Evolutionary conservation across 2,113 vertebrate species (phyloP), one percentile per base, ranked within the genome.

Genomic region (Onychostoma macrolepis): DNA sequence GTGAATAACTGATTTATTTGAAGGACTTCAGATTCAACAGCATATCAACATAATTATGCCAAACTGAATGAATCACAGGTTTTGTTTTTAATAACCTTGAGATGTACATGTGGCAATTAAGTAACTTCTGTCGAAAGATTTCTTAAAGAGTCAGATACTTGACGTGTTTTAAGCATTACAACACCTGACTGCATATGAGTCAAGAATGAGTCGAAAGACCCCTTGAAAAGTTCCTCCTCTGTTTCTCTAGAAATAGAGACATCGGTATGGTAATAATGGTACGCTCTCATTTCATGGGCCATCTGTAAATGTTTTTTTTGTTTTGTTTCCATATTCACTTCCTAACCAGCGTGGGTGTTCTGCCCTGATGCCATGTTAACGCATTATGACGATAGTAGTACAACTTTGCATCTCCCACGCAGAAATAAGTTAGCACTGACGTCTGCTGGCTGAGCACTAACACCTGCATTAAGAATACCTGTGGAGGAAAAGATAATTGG

Each of bases 381-480:
- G 21, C 6, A 67, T 77, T 67, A 65, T 86, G 75, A 69, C 50
- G 56, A 80, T 58, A 85, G 65, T 71, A 58, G 50, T 75, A 71
- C 65, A 80, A 75, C 67, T 86, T 86, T 83, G 77, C 45, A 7
- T 45, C 85, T 80, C 36, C 30, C 89, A 89, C 86, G 84, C 82
- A 9, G n/a, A 76, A 72, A 71, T 79, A 88, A 58, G 77, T 79
- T 45, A 78, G 26, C 53, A 69, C 65, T 88, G 86, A 86, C 71
- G 76, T 72, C 84, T 33, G 38, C 72, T 83, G 86, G 58, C 83
- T 85, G 85, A 48, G 30, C 81, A 2, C 43, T 77, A 90, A 86
- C 89, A 90, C 85, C 87, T 90, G 86, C 84, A 80, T 79, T 63
- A 88, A 88, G 83, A 86, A 87, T 83, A 86, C 86, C 67, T 75